A percentile compares a stretch with the other conserved stretches of the same genome.
These are phyloP conservation scores for Bombycilla garrulus DNA, from an alignment of 2,113 vertebrate species.

Conservation along the genomic window DNA sequence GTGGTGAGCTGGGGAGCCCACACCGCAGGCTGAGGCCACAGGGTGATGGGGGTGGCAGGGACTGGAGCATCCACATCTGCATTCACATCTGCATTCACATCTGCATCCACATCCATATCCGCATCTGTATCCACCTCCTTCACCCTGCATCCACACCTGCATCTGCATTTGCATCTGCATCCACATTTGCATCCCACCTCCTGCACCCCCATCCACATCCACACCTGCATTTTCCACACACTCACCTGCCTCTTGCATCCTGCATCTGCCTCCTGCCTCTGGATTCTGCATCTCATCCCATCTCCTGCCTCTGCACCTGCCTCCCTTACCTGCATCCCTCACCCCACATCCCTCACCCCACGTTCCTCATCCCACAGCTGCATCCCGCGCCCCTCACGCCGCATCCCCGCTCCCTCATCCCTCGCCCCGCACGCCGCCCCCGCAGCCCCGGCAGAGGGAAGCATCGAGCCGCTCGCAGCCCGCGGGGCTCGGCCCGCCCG, in stretches of 20 bases:
- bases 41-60: fast-evolving
- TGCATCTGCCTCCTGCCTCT: no score
- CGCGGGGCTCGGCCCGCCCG: background rate
- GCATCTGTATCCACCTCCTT: background rate
- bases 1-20: background rate
- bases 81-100: background rate
- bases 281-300: background rate
- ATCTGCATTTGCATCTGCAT: no score
- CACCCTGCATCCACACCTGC: background rate
- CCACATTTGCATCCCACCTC: no score
- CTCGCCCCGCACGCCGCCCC: no score
- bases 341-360: fast-evolving
- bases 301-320: no score
- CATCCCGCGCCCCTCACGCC: background rate
- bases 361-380: no score
- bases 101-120: background rate
- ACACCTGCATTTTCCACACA: background rate
- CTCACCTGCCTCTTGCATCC: background rate
- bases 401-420: background rate
- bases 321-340: no score
- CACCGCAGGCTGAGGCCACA: fast-evolving
- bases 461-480: background rate
- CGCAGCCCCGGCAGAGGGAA: constrained; percentile 8
- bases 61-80: background rate
- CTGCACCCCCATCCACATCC: no score